Evolutionary conservation across 2,888 invertebrate genomes (phyloP).

Genomic region (Agonopterix heracliana): DNA sequence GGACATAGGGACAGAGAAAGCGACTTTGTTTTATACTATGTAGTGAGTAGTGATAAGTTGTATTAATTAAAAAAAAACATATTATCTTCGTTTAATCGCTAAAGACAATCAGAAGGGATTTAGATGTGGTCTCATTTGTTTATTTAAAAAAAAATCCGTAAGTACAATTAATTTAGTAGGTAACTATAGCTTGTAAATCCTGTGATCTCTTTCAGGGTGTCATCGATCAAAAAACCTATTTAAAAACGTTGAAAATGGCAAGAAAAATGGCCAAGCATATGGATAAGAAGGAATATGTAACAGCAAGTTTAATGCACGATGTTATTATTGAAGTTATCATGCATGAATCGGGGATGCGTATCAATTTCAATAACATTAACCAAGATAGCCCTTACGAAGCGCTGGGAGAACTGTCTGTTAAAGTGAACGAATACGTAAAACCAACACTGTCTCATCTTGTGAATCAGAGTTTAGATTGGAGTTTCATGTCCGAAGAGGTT

Average conservation of each 20-base stretch:
- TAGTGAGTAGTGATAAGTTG: too few relatives aligned
- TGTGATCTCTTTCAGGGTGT: slow-evolving; percentile 37
- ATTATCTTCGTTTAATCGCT: too few relatives aligned
- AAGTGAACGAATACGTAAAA: slow-evolving; percentile 52
- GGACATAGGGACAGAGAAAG: too few relatives aligned
- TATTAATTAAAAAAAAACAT: too few relatives aligned
- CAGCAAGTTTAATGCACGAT: slow-evolving; percentile 33
- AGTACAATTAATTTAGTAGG: too few relatives aligned
- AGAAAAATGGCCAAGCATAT: slow-evolving; percentile 37
- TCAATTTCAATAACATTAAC: slow-evolving; percentile 59
- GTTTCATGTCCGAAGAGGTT: slow-evolving; percentile 37
- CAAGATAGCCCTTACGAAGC: slow-evolving; percentile 40
- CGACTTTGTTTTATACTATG: too few relatives aligned
- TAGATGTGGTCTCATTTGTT: too few relatives aligned
- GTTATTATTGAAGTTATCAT: slow-evolving; percentile 35
- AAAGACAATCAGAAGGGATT: too few relatives aligned
- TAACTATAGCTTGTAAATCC: too few relatives aligned
- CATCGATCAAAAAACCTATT: slow-evolving; percentile 46
- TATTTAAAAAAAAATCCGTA: too few relatives aligned
- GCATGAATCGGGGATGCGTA: slow-evolving; percentile 29
- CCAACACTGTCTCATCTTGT: slow-evolving; percentile 45
- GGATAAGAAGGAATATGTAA: slow-evolving; percentile 32
- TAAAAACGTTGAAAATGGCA: slow-evolving; percentile 30
- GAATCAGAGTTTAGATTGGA: slow-evolving; percentile 48
- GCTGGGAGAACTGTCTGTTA: slow-evolving; percentile 31